Percentiles rank a stretch among this genome's conserved stretches.
phyloP scores from a whole-genome alignment of 2,888 invertebrate genomes.

The Beris morrisii region DNA sequence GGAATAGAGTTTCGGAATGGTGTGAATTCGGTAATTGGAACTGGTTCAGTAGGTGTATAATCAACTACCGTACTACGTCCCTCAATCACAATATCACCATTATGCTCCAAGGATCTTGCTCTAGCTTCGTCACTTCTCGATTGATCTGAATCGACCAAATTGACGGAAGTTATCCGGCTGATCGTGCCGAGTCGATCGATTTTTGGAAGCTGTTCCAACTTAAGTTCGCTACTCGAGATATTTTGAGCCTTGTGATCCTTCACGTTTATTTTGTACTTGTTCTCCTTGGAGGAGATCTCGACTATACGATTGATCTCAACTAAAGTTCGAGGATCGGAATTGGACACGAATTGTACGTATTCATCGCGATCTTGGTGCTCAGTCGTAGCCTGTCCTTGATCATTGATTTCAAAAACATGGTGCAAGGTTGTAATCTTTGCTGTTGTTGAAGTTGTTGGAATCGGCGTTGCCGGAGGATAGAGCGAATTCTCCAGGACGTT shows the following conservation, averaged over 20 bases:
- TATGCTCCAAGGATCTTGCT: conserved; percentile 15
- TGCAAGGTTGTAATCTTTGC: conserved; percentile 54
- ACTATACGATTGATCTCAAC: conserved; percentile 71
- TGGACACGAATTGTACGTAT: conserved; percentile 5
- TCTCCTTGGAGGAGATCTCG: conserved; percentile 68
- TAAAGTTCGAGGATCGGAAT: conserved; percentile 58
- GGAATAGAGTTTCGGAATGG: conserved; percentile 48
- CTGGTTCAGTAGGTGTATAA: conserved; percentile 51
- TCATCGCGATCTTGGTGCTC: not conserved
- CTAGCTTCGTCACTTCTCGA: conserved; percentile 6
- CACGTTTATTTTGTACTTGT: conserved; percentile 60
- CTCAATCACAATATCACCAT: conserved; percentile 51
- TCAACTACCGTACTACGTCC: conserved; percentile 56
- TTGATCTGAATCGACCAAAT: conserved; percentile 60
- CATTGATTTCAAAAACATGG: conserved; percentile 58
- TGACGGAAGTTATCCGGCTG: conserved; percentile 68
- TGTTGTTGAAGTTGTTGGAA: conserved; percentile 44
- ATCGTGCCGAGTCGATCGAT: conserved; percentile 71
- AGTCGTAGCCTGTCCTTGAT: conserved; percentile 48
- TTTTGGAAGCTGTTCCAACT: conserved; percentile 64
- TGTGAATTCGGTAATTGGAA: conserved; percentile 38
- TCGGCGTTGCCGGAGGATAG: conserved; percentile 34
- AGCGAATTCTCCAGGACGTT: conserved; percentile 32
- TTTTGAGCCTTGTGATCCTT: conserved; percentile 22
- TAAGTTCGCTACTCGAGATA: conserved; percentile 58